phyloP scores from a whole-genome alignment of 1,140 invertebrate species.

The Drosophila littoralis region DNA sequence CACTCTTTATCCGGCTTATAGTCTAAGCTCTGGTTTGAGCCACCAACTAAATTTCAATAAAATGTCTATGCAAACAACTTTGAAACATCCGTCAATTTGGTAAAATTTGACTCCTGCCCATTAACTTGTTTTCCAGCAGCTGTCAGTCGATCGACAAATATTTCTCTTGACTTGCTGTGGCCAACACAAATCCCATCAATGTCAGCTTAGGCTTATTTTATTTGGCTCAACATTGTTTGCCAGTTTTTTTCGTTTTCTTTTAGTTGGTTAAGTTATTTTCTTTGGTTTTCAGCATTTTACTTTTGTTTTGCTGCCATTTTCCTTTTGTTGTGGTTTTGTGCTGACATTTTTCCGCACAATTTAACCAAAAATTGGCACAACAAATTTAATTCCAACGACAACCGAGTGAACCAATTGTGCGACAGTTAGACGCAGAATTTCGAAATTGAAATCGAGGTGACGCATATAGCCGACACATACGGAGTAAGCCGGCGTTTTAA shows the following conservation, averaged over 20 bases:
- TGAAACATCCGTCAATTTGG: constrained; percentile 24
- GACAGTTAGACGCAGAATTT: constrained; percentile 63
- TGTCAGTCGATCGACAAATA: constrained; percentile 38
- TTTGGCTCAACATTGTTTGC: constrained; percentile 1
- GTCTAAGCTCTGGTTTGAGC: background rate
- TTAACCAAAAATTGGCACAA: constrained; percentile 61
- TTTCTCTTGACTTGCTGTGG: constrained; percentile 27
- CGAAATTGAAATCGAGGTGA: constrained; percentile 55
- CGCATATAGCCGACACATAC: constrained; percentile 44
- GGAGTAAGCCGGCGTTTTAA: constrained; percentile 20
- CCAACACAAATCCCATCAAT: constrained; percentile 66
- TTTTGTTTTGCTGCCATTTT: constrained; percentile 8
- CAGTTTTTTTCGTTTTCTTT: background rate
- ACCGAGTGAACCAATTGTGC: constrained; percentile 38
- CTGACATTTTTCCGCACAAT: constrained; percentile 72
- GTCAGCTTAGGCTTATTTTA: constrained; percentile 60
- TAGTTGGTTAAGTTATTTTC: constrained; percentile 48
- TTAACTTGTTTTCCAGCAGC: constrained; percentile 9
- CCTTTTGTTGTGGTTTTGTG: constrained; percentile 47
- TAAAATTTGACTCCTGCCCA: background rate
- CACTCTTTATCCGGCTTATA: background rate
- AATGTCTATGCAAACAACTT: constrained; percentile 21
- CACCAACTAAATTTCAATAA: constrained; percentile 41
- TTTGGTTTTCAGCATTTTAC: constrained; percentile 13
- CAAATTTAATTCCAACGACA: constrained; percentile 71